Percentiles rank a stretch among this genome's conserved stretches.
These are phyloP conservation scores for Fissipunctia ypsillon DNA, from an alignment of 2,888 invertebrate genomes.

Conservation along the genomic window DNA sequence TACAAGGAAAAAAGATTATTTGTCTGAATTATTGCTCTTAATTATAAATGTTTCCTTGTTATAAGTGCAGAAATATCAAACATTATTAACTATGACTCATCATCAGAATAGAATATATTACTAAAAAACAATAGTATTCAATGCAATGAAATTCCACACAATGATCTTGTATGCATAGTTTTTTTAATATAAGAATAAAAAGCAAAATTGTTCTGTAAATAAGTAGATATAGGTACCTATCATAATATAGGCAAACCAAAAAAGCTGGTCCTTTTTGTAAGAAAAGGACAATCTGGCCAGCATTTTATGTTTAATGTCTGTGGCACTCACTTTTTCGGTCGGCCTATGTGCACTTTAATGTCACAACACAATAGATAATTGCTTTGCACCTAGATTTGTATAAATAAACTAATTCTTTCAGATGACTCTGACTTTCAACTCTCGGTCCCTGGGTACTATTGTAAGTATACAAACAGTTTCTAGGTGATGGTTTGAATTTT, in stretches of 20 bases:
- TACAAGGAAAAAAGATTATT: constrained; percentile 24
- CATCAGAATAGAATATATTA: background rate
- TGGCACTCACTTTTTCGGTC: constrained; percentile 18
- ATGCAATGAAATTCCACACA: background rate
- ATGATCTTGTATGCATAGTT: background rate
- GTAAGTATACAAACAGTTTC: constrained; percentile 78
- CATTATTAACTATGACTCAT: background rate
- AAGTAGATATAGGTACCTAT: constrained; percentile 35
- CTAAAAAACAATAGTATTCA: background rate
- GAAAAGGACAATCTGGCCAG: background rate
- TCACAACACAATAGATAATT: constrained; percentile 59
- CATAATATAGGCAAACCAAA: constrained; percentile 22
- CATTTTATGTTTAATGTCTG: background rate
- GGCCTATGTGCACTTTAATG: constrained; percentile 33
- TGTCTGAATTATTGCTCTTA: constrained; percentile 2
- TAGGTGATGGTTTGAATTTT: constrained; percentile 47
- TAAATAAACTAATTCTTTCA: constrained; percentile 83
- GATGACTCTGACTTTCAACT: constrained; percentile 85
- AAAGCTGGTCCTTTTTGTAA: background rate
- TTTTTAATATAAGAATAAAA: background rate
- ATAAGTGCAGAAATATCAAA: background rate
- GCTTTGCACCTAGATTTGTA: constrained; percentile 76
- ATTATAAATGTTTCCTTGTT: constrained; percentile 32
- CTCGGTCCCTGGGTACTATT: constrained; percentile 81
- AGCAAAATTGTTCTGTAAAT: constrained; percentile 30